Base-by-base conservation (phyloP, 2,797 vertebrate genomes). In the Octomys mimax region DNA sequence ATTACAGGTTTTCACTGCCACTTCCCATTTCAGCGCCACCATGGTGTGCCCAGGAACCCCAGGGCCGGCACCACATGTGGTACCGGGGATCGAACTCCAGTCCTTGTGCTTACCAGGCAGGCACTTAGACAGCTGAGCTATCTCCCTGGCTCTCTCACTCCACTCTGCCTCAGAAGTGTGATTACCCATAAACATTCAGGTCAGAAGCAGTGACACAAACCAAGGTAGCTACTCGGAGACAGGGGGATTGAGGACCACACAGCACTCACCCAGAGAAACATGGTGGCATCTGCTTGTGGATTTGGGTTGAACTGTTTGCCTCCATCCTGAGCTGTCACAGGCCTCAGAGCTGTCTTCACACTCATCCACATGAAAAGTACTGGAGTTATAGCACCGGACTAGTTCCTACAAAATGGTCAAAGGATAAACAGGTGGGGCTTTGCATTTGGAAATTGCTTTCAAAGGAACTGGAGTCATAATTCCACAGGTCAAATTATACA, bases 201-300 rank as follows among this genome's bases (percentile, higher is more conserved):
- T 85, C 46, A 36, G 26, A 95, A 75, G 93, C 18, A 0, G 13
- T 49, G n/a, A 62, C 1, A 4, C 64, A 19, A 36, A 16, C 46
- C 71, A 73, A 24, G 42, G 28, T n/a, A 61, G 33, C 16, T 11
- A 6, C 59, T 92, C 82, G 6, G 22, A 71, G 52, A 71, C 33
- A 11, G 42, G 12, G n/a, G 75, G 19, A n/a, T 6, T 42, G 14
- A n/a, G 62, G 59, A 22, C 61, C 33, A 36, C 9, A 16, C 1
- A 6, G 8, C 5, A 14, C 13, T 24, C 12, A 13, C 2, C 54
- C 16, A 8, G 1, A 5, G 10, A 91, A 91, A 62, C 9, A 54
- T 70, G 16, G 26, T 3, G 5, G 2, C 2, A 0, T 19, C 19
- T 13, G 7, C 14, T 16, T 2, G 1, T 1, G 33, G 12, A 19